phyloP scores from a whole-genome alignment of 1,140 invertebrate species.

The Aphis craccivora region DNA sequence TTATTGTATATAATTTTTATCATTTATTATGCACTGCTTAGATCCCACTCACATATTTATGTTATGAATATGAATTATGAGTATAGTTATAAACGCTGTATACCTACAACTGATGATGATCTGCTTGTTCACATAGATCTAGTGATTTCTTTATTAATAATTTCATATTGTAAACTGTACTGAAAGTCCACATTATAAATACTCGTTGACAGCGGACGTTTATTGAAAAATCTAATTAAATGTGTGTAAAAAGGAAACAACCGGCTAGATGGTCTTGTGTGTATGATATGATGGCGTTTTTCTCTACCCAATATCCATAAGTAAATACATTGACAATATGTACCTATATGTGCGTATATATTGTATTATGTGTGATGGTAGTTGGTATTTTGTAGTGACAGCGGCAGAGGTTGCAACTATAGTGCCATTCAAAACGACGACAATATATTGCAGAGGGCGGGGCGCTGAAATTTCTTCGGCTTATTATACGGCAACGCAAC shows the following conservation, averaged over 20 bases:
- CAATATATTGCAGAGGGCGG: neutral
- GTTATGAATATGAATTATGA: no score
- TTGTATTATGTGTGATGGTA: slow-evolving; percentile 5
- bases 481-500: neutral
- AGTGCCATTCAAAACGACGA: slow-evolving; percentile 41
- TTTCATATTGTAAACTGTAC: neutral
- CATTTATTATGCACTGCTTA: neutral
- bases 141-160: neutral
- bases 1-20: neutral
- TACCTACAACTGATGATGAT: neutral
- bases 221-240: slow-evolving; percentile 8
- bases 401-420: neutral
- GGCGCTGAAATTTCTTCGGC: neutral
- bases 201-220: neutral
- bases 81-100: no score
- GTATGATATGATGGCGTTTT: neutral
- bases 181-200: neutral
- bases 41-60: neutral
- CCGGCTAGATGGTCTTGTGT: neutral
- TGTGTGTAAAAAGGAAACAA: neutral
- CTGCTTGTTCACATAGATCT: neutral
- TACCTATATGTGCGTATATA: neutral
- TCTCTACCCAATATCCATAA: neutral
- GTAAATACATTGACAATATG: neutral
- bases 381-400: neutral